These are phyloP conservation scores for Lepidocyrtinus sp. DNA, from an alignment of 2,888 invertebrate genomes.

Conservation along the genomic window DNA sequence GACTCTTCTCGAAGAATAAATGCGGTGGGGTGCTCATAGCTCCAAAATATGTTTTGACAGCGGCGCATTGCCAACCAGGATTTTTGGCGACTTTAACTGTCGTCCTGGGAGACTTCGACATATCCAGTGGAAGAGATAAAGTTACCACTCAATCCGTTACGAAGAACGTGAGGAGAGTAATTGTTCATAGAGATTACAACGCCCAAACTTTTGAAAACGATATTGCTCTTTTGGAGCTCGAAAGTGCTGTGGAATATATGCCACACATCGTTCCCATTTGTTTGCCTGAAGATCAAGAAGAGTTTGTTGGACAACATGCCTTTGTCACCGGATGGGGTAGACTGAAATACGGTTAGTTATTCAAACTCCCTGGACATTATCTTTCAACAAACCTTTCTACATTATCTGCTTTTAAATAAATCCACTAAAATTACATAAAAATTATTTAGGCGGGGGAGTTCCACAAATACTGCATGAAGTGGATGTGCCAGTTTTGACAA, in stretches of 20 bases:
- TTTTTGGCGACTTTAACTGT: conserved; percentile 92
- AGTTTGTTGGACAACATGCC: conserved; percentile 85
- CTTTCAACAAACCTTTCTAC: background rate
- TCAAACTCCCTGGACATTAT: background rate
- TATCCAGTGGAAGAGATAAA: conserved; percentile 82
- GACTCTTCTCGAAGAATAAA: conserved; percentile 94
- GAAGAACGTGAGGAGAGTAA: conserved; percentile 87
- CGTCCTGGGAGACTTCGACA: conserved; percentile 92
- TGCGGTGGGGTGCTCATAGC: conserved; percentile 96
- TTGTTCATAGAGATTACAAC: conserved; percentile 90
- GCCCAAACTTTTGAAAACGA: conserved; percentile 94
- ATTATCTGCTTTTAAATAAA: too few relatives aligned
- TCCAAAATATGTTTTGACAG: conserved; percentile 88
- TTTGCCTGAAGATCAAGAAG: conserved; percentile 83
- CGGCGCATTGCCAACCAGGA: conserved; percentile 95
- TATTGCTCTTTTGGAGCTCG: conserved; percentile 87
- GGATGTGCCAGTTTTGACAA: conserved; percentile 91
- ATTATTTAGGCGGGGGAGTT: conserved; percentile 81
- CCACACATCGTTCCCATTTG: conserved; percentile 94
- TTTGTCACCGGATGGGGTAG: conserved; percentile 95
- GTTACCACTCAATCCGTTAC: conserved; percentile 81
- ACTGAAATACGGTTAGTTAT: conserved; percentile 83
- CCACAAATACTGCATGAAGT: conserved; percentile 93
- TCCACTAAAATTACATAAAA: too few relatives aligned
- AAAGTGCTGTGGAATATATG: conserved; percentile 86